Conservation (phyloP, 2,888 invertebrate species). For the Hypercompe scribonia region DNA sequence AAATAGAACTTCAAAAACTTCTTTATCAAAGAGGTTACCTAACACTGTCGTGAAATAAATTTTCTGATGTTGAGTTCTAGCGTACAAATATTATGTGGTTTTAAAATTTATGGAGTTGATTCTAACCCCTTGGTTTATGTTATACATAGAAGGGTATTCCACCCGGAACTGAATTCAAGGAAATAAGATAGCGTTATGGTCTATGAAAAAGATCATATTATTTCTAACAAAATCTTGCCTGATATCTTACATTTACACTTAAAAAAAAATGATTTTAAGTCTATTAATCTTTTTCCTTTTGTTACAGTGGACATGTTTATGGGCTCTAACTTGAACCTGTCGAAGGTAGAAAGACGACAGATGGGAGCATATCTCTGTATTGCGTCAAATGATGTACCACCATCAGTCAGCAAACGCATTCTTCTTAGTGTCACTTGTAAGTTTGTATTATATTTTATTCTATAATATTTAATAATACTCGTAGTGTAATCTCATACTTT, state of each 20-base stretch:
- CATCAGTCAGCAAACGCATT: conserved; percentile 90
- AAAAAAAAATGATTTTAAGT: neutral
- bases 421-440: conserved; percentile 92
- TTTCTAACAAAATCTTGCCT: neutral
- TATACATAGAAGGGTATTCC: too few relatives aligned
- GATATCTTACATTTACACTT: neutral
- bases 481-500: neutral
- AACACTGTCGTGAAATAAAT: neutral
- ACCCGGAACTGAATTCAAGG: too few relatives aligned
- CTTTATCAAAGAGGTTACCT: neutral
- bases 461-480: neutral
- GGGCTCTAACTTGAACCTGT: conserved; percentile 89
- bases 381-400: conserved; percentile 91
- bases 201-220: neutral
- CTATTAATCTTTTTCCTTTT: neutral
- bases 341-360: conserved; percentile 89
- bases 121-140: neutral
- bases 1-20: neutral
- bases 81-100: neutral
- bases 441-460: conserved; percentile 67
- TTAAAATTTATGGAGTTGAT: neutral
- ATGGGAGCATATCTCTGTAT: conserved; percentile 93
- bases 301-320: conserved; percentile 87
- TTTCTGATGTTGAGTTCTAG: neutral
- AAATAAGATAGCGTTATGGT: too few relatives aligned